Evolutionary conservation across 2,888 invertebrate genomes (phyloP), one percentile per base, ranked within the genome.

Genomic region (Orthosia gothica): DNA sequence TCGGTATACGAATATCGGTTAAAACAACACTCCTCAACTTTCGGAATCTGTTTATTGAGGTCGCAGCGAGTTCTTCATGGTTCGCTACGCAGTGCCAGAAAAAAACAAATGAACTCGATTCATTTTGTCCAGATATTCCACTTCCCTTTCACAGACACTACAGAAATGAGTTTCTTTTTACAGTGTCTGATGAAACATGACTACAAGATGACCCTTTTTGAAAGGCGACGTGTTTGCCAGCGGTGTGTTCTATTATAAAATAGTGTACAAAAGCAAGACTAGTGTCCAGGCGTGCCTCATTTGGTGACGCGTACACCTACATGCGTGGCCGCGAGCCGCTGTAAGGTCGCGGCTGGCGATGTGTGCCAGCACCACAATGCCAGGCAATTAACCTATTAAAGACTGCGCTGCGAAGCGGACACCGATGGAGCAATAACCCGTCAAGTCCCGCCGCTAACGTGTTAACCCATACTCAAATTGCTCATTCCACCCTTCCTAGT

Each of bases 371-470:
- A 93, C 93, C 91, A 96, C 96, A 95, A 96, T 96, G 95, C 94
- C 94, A 94, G 94, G 92, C 94, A 95, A 96, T 96, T 96, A 96
- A 94, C 95, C 95, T 95, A 95, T 95, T 95, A 95, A 94, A 95
- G 93, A 94, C 93, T 93, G 89, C 91, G 92, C 90, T 86, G 91
- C 90, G 89, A 93, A 92, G 91, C 93, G 91, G 90, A 93, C 89
- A 92, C 92, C 89, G 90, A 90, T 93, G 90, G 93, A 93, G 93
- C 94, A 95, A 94, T 93, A 95, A 94, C 93, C 94, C 89, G 90
- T 90, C 88, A 91, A 90, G 89, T 92, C 92, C 92, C 89, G 83
- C 86, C 88, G 89, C 91, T 91, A 92, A 92, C 89, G 80, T 89
- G 89, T 86, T 92, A 91, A 87, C 86, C 82, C 88, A 91, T 89